Percentiles rank a stretch among this genome's conserved stretches.
phyloP scores from a whole-genome alignment of 1,140 invertebrate species.

The Dendroctonus ponderosae region DNA sequence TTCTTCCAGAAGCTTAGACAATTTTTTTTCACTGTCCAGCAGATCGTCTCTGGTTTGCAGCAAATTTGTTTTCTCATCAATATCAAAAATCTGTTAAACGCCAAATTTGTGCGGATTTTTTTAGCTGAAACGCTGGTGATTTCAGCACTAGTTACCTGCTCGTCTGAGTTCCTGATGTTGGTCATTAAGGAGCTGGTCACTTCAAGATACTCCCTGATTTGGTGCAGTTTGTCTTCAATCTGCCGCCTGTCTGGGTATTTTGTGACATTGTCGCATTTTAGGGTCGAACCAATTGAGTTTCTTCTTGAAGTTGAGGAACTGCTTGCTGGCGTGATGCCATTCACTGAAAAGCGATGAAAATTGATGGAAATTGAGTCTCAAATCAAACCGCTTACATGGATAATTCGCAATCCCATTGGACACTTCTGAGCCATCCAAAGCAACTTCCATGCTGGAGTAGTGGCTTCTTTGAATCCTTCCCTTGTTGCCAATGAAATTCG shows the following conservation, averaged over 20 bases:
- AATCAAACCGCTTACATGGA: conserved; percentile 27
- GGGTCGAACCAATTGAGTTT: conserved; percentile 43
- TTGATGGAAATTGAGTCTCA: conserved; percentile 3
- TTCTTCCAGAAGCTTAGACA: conserved; percentile 43
- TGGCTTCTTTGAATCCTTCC: conserved; percentile 34
- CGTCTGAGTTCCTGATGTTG: conserved; percentile 49
- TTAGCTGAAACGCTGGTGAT: background rate
- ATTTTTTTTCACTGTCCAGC: conserved; percentile 49
- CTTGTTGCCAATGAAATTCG: conserved; percentile 33
- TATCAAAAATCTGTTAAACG: conserved; percentile 34
- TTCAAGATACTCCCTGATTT: conserved; percentile 52
- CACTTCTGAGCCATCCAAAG: conserved; percentile 28
- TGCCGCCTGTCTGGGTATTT: conserved; percentile 51
- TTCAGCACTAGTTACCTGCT: conserved; percentile 43
- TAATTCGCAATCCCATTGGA: conserved; percentile 28
- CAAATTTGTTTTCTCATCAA: conserved; percentile 43
- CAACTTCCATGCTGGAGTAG: conserved; percentile 36
- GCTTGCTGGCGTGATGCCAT: conserved; percentile 37
- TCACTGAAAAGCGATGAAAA: conserved; percentile 25
- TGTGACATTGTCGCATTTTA: conserved; percentile 49
- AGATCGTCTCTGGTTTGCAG: conserved; percentile 47
- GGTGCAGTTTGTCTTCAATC: conserved; percentile 49
- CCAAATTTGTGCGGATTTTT: background rate
- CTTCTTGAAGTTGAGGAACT: conserved; percentile 44
- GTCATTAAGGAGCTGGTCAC: conserved; percentile 50